Conservation (phyloP, 1,140 invertebrate genomes). For the Batillaria attramentaria region DNA sequence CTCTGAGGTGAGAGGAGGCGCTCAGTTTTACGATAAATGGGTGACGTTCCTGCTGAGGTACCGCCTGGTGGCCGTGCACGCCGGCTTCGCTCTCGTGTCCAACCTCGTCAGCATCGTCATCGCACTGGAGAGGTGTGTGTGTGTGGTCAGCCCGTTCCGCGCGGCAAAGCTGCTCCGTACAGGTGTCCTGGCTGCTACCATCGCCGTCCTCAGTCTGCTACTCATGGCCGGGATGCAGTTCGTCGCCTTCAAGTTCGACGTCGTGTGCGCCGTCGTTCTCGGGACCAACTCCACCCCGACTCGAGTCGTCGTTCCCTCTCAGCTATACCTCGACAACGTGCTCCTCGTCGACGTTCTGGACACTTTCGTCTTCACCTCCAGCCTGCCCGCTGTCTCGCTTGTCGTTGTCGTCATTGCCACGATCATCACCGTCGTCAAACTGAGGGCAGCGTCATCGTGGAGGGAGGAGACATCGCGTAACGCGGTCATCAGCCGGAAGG, state of each 20-base stretch:
- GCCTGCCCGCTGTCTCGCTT: not conserved
- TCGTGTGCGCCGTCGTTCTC: not conserved
- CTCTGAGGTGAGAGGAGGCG: no score
- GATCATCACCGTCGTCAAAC: conserved; percentile 15
- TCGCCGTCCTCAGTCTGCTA: not conserved
- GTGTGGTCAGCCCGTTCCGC: not conserved
- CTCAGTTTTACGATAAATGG: no score
- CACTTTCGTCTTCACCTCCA: conserved; percentile 14
- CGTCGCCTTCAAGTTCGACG: conserved; percentile 9
- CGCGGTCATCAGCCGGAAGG: not conserved
- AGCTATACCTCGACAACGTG: not conserved
- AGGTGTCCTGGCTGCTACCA: not conserved
- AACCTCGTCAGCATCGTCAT: conserved; percentile 17
- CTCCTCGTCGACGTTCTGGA: conserved; percentile 10
- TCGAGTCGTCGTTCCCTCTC: not conserved
- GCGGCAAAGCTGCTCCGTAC: not conserved
- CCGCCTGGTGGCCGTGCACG: conserved; percentile 7
- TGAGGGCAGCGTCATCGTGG: not conserved
- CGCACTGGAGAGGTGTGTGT: conserved; percentile 12
- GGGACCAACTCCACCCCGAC: not conserved
- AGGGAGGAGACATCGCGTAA: not conserved
- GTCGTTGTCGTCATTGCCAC: conserved; percentile 7
- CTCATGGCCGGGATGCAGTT: not conserved
- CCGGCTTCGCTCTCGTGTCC: conserved; percentile 7
- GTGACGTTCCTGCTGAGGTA: not conserved